Evolutionary conservation across 1,140 invertebrate genomes (phyloP), one percentile per base, ranked within the genome.

Genomic region (Stenopsyche tienmushanensis): DNA sequence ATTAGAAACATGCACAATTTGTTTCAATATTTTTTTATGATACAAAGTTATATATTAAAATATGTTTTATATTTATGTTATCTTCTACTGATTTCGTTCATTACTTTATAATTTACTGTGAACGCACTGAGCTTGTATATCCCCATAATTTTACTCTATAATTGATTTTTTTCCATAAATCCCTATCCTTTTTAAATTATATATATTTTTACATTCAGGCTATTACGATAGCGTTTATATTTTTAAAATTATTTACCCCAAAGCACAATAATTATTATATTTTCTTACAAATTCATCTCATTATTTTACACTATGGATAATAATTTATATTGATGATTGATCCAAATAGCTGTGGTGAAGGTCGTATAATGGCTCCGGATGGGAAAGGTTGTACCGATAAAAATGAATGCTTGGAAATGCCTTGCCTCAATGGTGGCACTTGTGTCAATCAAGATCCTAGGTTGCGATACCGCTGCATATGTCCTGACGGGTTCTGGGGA

Each of bases 311-410:
- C 15, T 60, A 62, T 59, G 47, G 44, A 58, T 65, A 47, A 62
- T 13, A 17, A n/a, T 20, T 20, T 57, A 45, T 50, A 55, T 62
- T 50, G 34, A 54, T 55, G 15, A 42, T 60, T 41, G 15, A 64
- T 64, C 64, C 18, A 74, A 75, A 72, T 75, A 96, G 93, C 79
- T 96, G 94, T 82, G 92, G 92, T 64, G 91, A 94, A 81, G 93
- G 93, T 76, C 89, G 90, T 73, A 84, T 94, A 72, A 88, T 93
- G 74, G 92, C 93, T 24, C 84, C 88, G 49, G 93, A 96, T 81
- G 89, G 88, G 66, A 93, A 94, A 80, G 88, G 91, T 72, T 97
- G 94, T 77, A 90, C 89, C 79, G 94, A 97, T 81, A 93, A 93
- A 77, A 93, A 97, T 79, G 94, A 97, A 75, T 97, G 94, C 77